Base-by-base conservation (phyloP, 1,140 invertebrate species). In the Saxidomus purpurata region DNA sequence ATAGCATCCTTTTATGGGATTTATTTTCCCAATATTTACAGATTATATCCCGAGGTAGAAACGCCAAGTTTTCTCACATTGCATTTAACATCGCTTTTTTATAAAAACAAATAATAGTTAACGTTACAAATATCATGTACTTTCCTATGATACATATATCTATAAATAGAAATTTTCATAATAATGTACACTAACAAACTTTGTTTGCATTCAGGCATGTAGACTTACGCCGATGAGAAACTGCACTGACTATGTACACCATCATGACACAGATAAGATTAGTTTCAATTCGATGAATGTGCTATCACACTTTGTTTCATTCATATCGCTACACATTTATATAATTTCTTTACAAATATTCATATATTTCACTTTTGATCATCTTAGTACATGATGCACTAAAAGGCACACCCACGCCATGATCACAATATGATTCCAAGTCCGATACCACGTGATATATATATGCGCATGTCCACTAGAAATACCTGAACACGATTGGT, bases 401-500 rank as follows among this genome's bases (percentile, higher is more conserved):
- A 71, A 52, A 84, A 84, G 82, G 82, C 82, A 84, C 82, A 84
- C 9, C 82, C 61, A 84, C 43, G 34, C n/a, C 49, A 85, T 28
- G n/a, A 71, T 85, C 82, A 85, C 82, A 85, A 47, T 49, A 63
- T 67, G 34, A 6, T 69, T 85, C 63, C 47, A 80, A 55, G 47
- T 80, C 77, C 40, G 47, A 59, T 52, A 59, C 77, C 82, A 71
- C 82, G 61, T 85, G 47, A 71, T n/a, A 69, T 80, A 38, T 31
- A 25, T 76, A 47, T 79, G 77, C n/a, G 76, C 36, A 40, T 84
- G 80, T 74, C 87, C 87, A 77, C 80, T 89, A 38, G 69, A 61
- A 55, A 59, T 61, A 93, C 92, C 93, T 92, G 91, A 86, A 91
- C 95, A 95, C n/a, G 90, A 89, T 74, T 92, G 93, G 9, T 90